phyloP scores from a whole-genome alignment of 2,113 vertebrate species.

The Potamarius usumacintae region DNA sequence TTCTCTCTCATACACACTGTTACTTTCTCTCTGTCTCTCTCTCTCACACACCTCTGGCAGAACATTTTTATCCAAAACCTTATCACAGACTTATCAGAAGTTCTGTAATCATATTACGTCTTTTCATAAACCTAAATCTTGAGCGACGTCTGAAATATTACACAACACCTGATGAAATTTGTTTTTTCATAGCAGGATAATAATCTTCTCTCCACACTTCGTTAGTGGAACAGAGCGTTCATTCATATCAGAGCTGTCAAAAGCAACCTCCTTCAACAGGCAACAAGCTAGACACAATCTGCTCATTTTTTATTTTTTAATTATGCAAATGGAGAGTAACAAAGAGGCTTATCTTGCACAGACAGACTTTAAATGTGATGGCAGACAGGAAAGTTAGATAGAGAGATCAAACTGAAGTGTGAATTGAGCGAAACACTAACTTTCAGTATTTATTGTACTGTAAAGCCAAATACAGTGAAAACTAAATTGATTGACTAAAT shows the following conservation, averaged over 20 bases:
- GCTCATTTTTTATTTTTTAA: constrained; percentile 55
- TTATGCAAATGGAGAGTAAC: constrained; percentile 58
- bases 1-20: neutral
- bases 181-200: neutral
- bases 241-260: constrained; percentile 1
- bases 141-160: neutral
- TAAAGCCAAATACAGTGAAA: too few species aligned
- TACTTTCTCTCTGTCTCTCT: neutral
- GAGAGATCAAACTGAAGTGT: constrained; percentile 5
- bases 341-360: constrained; percentile 64
- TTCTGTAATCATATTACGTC: neutral
- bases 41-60: neutral
- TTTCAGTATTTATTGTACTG: neutral
- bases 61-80: constrained; percentile 12
- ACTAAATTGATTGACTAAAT: too few species aligned
- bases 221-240: neutral
- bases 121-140: neutral
- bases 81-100: neutral
- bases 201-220: constrained; percentile 31
- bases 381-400: neutral
- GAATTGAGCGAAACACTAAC: neutral
- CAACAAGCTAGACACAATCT: constrained; percentile 42
- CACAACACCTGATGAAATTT: neutral
- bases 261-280: constrained; percentile 33
- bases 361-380: constrained; percentile 43